phyloP scores from a whole-genome alignment of 2,113 vertebrate genomes.

The Rhinoptilus africanus region DNA sequence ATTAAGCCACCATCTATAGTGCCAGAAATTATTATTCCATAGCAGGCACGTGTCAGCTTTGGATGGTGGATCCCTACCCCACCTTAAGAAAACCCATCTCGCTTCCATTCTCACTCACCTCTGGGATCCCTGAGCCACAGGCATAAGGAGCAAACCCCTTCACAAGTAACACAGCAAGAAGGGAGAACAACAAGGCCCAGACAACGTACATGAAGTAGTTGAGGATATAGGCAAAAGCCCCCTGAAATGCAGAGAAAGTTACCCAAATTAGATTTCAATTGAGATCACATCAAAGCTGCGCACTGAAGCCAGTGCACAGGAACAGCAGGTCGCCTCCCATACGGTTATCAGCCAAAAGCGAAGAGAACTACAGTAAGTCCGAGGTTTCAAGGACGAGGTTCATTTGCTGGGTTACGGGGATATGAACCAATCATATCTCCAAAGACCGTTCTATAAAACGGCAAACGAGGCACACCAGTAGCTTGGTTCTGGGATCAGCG shows the following conservation, averaged over 20 bases:
- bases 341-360: background rate
- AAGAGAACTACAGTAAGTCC: background rate
- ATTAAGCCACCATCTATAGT: background rate
- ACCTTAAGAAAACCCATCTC: background rate
- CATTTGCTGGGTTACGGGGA: background rate
- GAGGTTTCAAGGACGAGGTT: background rate
- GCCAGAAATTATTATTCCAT: background rate
- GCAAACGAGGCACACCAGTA: background rate
- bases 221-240: constrained; percentile 84
- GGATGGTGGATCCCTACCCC: background rate
- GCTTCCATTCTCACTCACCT: constrained; percentile 74
- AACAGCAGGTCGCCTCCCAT: background rate
- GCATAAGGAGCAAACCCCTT: constrained; percentile 93
- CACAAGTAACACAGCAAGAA: constrained; percentile 89
- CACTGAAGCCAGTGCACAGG: background rate
- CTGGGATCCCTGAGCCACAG: constrained; percentile 95
- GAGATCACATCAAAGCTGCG: background rate
- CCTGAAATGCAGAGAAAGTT: constrained; percentile 70
- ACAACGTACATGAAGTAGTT: constrained; percentile 90
- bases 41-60: accelerated
- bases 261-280: background rate
- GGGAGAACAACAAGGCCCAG: constrained; percentile 92
- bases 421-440: background rate
- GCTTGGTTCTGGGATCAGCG: background rate
- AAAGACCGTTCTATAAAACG: background rate